These are phyloP conservation scores for Cirrhinus molitorella DNA, from an alignment of 2,797 vertebrate genomes.

Conservation along the genomic window DNA sequence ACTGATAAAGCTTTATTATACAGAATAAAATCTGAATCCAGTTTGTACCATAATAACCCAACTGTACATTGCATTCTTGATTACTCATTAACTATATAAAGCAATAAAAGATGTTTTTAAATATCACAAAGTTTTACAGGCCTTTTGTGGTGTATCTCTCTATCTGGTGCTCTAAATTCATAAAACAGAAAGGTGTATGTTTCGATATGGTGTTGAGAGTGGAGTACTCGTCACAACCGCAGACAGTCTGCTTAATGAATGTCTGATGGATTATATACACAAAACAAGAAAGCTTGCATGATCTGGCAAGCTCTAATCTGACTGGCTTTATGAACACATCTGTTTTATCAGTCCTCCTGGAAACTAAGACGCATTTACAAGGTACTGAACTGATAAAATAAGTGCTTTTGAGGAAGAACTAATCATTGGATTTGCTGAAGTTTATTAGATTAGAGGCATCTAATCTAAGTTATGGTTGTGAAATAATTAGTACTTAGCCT, in stretches of 20 bases:
- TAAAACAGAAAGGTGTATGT: neutral
- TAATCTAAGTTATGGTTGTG: neutral
- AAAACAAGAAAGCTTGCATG: neutral
- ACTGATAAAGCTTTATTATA: slow-evolving; percentile 47
- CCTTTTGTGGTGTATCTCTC: neutral
- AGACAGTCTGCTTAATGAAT: neutral
- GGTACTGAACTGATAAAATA: neutral
- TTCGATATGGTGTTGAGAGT: neutral
- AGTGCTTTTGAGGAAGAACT: neutral
- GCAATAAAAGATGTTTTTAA: slow-evolving; percentile 38
- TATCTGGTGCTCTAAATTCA: neutral
- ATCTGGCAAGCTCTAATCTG: slow-evolving; percentile 21
- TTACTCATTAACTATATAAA: slow-evolving; percentile 46
- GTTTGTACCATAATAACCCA: slow-evolving; percentile 11
- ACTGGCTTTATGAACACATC: neutral
- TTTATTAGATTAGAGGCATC: neutral
- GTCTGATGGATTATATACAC: neutral
- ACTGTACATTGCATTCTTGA: slow-evolving; percentile 26
- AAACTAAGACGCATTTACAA: neutral
- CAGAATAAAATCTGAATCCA: slow-evolving; percentile 30
- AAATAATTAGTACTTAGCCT: neutral
- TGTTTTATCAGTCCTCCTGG: slow-evolving; percentile 17
- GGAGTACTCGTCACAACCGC: neutral
- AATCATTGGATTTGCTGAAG: neutral
- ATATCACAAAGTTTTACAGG: slow-evolving; percentile 6